These are phyloP conservation scores for Crotalus horridus DNA, from an alignment of 2,113 vertebrate genomes.

Conservation along the genomic window DNA sequence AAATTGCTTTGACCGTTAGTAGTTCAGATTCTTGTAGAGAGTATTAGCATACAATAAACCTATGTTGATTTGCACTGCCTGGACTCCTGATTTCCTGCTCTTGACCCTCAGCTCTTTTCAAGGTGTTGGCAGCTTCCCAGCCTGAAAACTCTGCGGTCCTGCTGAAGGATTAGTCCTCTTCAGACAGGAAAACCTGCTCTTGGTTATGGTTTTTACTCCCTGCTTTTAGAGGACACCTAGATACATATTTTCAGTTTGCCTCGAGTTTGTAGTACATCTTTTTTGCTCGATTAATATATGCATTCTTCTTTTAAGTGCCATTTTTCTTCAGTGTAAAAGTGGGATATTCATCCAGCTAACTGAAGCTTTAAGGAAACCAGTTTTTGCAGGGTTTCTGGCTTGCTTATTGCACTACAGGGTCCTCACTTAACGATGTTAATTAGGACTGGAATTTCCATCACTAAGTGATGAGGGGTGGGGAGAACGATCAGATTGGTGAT, in stretches of 20 bases:
- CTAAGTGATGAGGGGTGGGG: no score
- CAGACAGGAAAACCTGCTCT: background rate
- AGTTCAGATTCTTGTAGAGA: background rate
- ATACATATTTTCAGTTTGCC: background rate
- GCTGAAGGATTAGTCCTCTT: background rate
- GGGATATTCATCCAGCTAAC: background rate
- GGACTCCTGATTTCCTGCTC: background rate
- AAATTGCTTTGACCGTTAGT: background rate
- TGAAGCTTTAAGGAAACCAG: background rate
- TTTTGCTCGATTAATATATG: background rate
- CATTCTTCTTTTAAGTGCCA: background rate
- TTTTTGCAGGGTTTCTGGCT: background rate
- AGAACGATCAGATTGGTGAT: no score
- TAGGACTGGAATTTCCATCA: background rate
- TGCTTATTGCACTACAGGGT: background rate
- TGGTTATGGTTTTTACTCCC: background rate
- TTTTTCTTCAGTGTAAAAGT: background rate
- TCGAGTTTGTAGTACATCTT: background rate
- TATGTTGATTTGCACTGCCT: background rate
- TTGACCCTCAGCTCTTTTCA: background rate
- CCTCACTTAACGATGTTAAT: background rate
- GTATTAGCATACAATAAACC: background rate
- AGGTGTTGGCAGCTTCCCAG: background rate
- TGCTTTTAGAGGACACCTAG: background rate
- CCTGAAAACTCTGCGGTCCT: background rate